phyloP scores from a whole-genome alignment of 2,113 vertebrate genomes.

The Progne subis region DNA sequence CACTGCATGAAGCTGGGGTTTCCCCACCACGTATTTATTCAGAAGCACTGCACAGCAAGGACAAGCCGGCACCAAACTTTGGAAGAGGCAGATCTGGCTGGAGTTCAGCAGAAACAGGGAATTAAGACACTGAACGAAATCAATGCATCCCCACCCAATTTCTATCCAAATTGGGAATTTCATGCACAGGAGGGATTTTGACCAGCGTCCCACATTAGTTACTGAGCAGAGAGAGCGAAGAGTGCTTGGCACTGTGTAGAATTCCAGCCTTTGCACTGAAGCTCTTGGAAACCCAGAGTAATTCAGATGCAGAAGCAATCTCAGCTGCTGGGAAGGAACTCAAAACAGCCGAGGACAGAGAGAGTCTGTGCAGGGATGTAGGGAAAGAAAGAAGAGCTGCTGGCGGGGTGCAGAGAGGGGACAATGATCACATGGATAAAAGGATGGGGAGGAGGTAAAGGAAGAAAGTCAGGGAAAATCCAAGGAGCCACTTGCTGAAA shows the following conservation, averaged over 20 bases:
- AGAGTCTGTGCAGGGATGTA: background rate
- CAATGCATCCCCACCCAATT: background rate
- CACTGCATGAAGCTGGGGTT: fast-evolving
- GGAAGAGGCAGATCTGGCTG: conserved; percentile 14
- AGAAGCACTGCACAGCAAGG: background rate
- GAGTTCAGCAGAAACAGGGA: background rate
- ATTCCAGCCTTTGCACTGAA: background rate
- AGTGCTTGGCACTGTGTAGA: background rate
- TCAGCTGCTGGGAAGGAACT: background rate
- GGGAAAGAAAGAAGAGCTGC: background rate
- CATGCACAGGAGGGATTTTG: background rate
- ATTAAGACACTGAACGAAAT: conserved; percentile 8
- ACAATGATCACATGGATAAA: background rate
- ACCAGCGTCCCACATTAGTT: background rate
- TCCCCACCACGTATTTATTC: background rate
- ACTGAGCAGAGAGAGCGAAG: background rate
- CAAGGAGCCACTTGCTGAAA: background rate
- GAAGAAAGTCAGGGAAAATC: background rate
- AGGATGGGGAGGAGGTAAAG: background rate
- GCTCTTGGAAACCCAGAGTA: background rate
- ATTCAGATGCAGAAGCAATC: conserved; percentile 30
- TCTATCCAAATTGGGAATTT: conserved; percentile 14
- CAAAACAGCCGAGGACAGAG: conserved; percentile 6
- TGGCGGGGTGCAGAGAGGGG: background rate
- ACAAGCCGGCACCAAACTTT: background rate